Base-by-base conservation (phyloP, 2,113 vertebrate genomes). In the Tachysurus fulvidraco region DNA sequence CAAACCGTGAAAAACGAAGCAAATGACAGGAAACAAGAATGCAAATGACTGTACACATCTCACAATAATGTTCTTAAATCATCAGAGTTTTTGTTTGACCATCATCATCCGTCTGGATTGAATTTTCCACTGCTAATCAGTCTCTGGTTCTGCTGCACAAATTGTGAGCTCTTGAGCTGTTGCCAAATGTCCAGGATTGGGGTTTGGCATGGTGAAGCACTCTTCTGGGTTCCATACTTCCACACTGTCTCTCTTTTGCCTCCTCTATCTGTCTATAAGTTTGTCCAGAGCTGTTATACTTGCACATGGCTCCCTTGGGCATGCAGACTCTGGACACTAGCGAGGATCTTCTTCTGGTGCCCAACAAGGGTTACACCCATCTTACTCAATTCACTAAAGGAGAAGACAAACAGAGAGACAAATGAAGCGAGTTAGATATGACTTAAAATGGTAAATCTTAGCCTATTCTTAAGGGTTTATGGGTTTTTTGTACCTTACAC, bases 301-400 rank as follows among this genome's bases (percentile, higher is more conserved):
- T 96, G 95, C 83, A 96, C 91, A 28, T 96, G 95, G 10, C 94
- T 94, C 89, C 94, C 95, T 90, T 95, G 94, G 90, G 93, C 92
- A 86, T 95, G 95, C 88, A 95, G 93, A 92, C 90, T 93, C 89
- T 96, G 94, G 92, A 93, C 90, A 41, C 93, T 93, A 81, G 94
- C 93, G 83, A 96, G 90, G 90, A 96, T 95, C 92, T 96, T 96
- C 91, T 96, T 96, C 92, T 96, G 95, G 92, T 96, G 95, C 46
- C 95, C 94, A 0, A 94, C 93, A 71, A 96, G 89, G 83, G 86
- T 92, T 85, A 96, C 94, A 36, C 93, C 94, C 93, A 96, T 95
- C 91, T 95, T 96, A 69, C 89, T 90, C 89, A 96, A 81, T 88
- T 96, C 95, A 92, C 95, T 96, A 57, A 88, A 85, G 84, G 16